Evolutionary conservation across 2,113 vertebrate species (phyloP).

Genomic region (Corythoichthys haematopterus): DNA sequence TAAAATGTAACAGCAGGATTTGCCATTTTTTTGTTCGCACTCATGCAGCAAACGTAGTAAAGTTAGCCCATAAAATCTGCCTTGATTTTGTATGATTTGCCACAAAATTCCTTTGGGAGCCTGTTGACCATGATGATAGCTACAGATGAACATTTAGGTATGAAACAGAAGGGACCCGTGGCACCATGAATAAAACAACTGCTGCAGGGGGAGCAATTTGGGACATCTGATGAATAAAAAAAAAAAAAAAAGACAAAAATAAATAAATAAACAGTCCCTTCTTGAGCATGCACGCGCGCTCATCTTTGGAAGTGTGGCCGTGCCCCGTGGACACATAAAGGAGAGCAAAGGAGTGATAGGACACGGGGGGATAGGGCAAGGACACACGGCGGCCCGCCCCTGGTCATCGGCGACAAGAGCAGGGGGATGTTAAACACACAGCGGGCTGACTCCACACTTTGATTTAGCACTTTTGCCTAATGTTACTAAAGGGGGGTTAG

Average conservation of each 20-base stretch:
- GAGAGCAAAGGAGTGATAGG: slow-evolving; percentile 74
- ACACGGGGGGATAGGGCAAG: slow-evolving; percentile 73
- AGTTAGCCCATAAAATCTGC: background rate
- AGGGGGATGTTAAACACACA: slow-evolving; percentile 72
- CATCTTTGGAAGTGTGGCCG: slow-evolving; percentile 68
- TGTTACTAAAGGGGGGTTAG: slow-evolving; percentile 56
- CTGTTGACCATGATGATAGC: slow-evolving; percentile 11
- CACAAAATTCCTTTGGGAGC: background rate
- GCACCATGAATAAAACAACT: slow-evolving; percentile 67
- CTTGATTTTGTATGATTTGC: slow-evolving; percentile 1
- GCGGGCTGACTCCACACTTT: slow-evolving; percentile 71
- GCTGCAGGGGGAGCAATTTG: slow-evolving; percentile 65
- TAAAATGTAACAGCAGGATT: background rate
- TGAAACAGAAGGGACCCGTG: slow-evolving; percentile 25
- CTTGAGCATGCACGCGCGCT: slow-evolving; percentile 68
- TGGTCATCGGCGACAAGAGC: slow-evolving; percentile 74
- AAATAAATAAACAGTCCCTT: slow-evolving; percentile 45
- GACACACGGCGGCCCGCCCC: slow-evolving; percentile 71
- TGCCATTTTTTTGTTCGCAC: background rate
- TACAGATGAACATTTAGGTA: slow-evolving; percentile 35
- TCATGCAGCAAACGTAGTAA: background rate
- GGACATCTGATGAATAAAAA: slow-evolving; percentile 58
- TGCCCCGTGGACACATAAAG: slow-evolving; percentile 75
- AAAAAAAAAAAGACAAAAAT: background rate
- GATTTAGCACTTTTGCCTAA: slow-evolving; percentile 74